Percentiles rank a stretch among this genome's conserved stretches.
phyloP scores from a whole-genome alignment of 2,113 vertebrate genomes.

The Crotalus helleri region DNA sequence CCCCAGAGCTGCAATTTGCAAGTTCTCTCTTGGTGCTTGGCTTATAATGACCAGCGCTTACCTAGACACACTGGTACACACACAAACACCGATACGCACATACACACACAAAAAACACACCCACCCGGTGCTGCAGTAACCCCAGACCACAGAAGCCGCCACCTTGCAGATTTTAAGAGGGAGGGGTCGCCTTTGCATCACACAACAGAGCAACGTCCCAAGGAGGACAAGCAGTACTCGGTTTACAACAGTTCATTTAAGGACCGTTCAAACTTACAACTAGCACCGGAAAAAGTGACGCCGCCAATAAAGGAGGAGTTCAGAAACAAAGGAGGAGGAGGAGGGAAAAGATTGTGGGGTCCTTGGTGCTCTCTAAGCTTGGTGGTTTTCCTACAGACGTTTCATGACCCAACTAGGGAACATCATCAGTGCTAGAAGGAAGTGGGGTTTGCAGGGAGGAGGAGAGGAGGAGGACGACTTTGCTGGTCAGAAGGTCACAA shows the following conservation, averaged over 20 bases:
- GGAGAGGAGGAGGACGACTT: too few species aligned
- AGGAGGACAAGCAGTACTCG: not conserved
- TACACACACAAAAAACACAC: not conserved
- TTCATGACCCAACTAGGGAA: too few species aligned
- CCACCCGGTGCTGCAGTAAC: not conserved
- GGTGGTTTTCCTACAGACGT: too few species aligned
- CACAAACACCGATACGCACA: not conserved
- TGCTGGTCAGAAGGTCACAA: too few species aligned
- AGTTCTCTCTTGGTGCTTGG: not conserved
- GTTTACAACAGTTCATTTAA: not conserved
- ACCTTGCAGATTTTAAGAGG: accelerated
- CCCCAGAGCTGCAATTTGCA: not conserved
- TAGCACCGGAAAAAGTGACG: too few species aligned
- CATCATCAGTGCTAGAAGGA: too few species aligned
- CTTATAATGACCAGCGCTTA: constrained; percentile 9
- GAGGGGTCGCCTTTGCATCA: not conserved
- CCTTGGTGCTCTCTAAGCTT: too few species aligned
- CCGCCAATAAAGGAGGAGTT: too few species aligned
- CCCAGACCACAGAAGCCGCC: not conserved
- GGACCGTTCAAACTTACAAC: too few species aligned
- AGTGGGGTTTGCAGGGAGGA: too few species aligned
- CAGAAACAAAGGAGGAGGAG: too few species aligned
- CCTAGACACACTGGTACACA: not conserved
- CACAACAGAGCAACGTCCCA: not conserved
- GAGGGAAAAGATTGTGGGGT: too few species aligned